These are phyloP conservation scores for Bugulina stolonifera DNA, from an alignment of 2,888 invertebrate species.

Conservation along the genomic window DNA sequence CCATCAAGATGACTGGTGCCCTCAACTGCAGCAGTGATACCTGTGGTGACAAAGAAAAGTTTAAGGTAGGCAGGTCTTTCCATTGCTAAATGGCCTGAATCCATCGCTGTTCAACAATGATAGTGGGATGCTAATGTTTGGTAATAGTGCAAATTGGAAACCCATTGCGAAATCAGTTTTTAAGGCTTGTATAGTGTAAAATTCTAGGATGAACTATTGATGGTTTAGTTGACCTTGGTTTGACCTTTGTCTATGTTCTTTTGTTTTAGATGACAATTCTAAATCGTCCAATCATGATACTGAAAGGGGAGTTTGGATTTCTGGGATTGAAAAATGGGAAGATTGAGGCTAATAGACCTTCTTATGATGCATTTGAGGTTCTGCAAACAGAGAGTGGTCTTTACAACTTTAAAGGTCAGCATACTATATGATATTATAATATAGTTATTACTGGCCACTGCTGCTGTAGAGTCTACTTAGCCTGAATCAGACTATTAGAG, in stretches of 20 bases:
- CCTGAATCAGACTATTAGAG: background rate
- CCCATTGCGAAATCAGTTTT: too few species aligned
- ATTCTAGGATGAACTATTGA: too few species aligned
- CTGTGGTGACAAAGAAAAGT: constrained; percentile 81
- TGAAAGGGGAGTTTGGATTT: constrained; percentile 92
- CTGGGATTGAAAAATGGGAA: constrained; percentile 81
- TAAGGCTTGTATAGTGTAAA: too few species aligned
- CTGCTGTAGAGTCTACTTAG: background rate
- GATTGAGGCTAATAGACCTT: constrained; percentile 90
- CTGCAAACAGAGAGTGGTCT: constrained; percentile 81
- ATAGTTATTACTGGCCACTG: background rate
- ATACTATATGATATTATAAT: background rate
- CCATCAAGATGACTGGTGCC: constrained; percentile 89
- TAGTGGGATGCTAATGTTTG: too few species aligned
- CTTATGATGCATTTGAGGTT: constrained; percentile 85
- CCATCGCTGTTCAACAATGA: too few species aligned
- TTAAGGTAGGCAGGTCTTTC: constrained; percentile 78
- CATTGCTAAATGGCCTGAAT: too few species aligned
- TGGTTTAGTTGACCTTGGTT: too few species aligned
- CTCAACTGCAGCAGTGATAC: constrained; percentile 78
- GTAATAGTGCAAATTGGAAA: too few species aligned
- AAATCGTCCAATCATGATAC: constrained; percentile 77
- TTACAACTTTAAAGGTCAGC: constrained; percentile 80
- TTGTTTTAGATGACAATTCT: constrained; percentile 35
- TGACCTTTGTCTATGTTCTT: too few species aligned